phyloP scores from a whole-genome alignment of 92 coral and sea anemone species.

The Palythoa grandiflora region DNA sequence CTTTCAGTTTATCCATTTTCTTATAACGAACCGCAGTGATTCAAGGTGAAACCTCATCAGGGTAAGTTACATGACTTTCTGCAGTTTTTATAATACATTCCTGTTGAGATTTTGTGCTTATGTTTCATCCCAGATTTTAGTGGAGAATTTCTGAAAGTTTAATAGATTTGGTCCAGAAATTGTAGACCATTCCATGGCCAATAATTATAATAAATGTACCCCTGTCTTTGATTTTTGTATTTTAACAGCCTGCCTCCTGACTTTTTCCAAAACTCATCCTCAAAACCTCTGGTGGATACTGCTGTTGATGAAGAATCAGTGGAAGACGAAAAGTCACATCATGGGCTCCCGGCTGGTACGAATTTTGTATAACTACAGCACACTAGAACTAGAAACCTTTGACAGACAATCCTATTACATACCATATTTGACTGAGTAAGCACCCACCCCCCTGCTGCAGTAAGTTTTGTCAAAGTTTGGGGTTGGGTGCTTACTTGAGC shows the following conservation, averaged over 20 bases:
- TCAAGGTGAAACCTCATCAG: constrained; percentile 10
- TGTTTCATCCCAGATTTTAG: not conserved
- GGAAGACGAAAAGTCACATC: constrained; percentile 34
- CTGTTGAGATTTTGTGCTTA: not conserved
- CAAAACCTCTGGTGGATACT: constrained; percentile 45
- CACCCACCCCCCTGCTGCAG: too few species aligned
- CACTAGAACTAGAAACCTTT: not conserved
- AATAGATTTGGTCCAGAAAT: too few species aligned
- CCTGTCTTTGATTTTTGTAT: not conserved
- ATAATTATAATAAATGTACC: not conserved
- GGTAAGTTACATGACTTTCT: not conserved
- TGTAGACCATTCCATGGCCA: too few species aligned
- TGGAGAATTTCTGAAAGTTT: too few species aligned
- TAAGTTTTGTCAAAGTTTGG: too few species aligned
- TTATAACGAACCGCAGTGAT: constrained; percentile 15
- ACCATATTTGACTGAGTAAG: too few species aligned
- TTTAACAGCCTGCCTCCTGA: constrained; percentile 69
- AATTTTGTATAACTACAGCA: too few species aligned
- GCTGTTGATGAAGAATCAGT: constrained; percentile 39
- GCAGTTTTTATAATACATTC: not conserved
- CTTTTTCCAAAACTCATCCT: constrained; percentile 71
- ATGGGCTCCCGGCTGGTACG: constrained; percentile 83
- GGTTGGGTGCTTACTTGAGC: too few species aligned
- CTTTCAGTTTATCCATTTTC: not conserved
- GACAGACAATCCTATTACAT: not conserved